Conservation (phyloP, 2,888 invertebrate species). For the Drosophila buzzatii region DNA sequence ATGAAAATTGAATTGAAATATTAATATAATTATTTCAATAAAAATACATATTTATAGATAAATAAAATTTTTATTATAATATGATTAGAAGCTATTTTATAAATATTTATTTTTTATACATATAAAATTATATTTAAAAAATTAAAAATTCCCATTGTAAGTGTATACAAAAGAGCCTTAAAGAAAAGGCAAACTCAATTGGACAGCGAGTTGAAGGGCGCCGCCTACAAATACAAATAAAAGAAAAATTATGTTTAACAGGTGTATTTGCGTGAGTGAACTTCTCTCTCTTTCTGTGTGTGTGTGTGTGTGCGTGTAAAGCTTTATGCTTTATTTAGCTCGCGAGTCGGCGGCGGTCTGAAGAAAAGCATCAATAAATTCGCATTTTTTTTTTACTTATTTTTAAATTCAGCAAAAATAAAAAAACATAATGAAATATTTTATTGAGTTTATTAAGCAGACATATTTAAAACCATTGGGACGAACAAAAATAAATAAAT, state of each 20-base stretch:
- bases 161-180: conserved; percentile 8
- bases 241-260: conserved; percentile 7
- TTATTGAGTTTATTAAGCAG: conserved; percentile 59
- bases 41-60: too few relatives aligned
- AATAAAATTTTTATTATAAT: too few relatives aligned
- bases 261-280: neutral
- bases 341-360: conserved; percentile 36
- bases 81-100: too few relatives aligned
- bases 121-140: too few relatives aligned
- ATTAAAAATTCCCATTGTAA: neutral
- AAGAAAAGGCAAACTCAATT: conserved; percentile 37
- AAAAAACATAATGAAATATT: conserved; percentile 70
- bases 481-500: conserved; percentile 14
- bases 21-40: too few relatives aligned
- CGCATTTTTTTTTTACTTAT: conserved; percentile 8
- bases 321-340: conserved; percentile 41
- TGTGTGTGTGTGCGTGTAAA: conserved; percentile 1
- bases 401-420: conserved; percentile 23
- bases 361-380: conserved; percentile 26
- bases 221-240: conserved; percentile 31
- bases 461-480: conserved; percentile 44
- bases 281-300: neutral
- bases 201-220: conserved; percentile 52
- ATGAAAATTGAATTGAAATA: too few relatives aligned
- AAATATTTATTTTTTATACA: too few relatives aligned